Evolutionary conservation across 1,140 invertebrate genomes (phyloP).

Genomic region (Philotrypesis tridentata): DNA sequence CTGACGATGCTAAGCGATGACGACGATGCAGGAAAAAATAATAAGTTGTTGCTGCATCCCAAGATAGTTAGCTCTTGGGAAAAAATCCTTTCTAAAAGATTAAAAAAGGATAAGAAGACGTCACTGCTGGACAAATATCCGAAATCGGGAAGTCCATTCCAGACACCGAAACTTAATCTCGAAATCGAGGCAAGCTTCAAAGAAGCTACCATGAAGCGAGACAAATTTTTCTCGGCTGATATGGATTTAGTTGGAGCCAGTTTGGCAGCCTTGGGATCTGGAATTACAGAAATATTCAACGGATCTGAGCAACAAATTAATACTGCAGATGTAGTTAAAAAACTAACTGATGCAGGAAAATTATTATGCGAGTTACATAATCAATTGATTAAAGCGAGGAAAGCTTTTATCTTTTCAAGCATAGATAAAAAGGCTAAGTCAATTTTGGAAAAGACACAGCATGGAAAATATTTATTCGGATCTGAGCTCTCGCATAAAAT

Average conservation of each 20-base stretch:
- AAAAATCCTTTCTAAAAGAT: not conserved
- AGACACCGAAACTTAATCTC: not conserved
- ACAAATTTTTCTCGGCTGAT: not conserved
- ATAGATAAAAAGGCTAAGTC: slow-evolving; percentile 35
- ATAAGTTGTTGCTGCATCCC: not conserved
- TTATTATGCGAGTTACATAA: not conserved
- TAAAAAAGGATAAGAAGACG: not conserved
- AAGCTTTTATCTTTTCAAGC: slow-evolving; percentile 22
- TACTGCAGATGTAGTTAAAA: too few species aligned
- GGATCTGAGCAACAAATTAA: too few species aligned
- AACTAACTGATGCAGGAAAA: too few species aligned
- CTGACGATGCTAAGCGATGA: not conserved
- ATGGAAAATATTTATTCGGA: slow-evolving; percentile 54
- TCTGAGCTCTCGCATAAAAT: slow-evolving; percentile 18
- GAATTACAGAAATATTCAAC: not conserved
- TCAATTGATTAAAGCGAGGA: not conserved
- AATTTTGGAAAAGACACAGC: slow-evolving; percentile 53
- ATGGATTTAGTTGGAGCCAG: not conserved
- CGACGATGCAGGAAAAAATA: not conserved
- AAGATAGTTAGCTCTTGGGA: not conserved
- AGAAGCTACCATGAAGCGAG: not conserved
- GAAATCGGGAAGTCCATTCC: not conserved
- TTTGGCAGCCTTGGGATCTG: not conserved
- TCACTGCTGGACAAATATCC: not conserved
- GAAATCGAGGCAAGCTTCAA: not conserved